Conservation (phyloP, 1,140 invertebrate genomes). For the Drosophila kohkoa region DNA sequence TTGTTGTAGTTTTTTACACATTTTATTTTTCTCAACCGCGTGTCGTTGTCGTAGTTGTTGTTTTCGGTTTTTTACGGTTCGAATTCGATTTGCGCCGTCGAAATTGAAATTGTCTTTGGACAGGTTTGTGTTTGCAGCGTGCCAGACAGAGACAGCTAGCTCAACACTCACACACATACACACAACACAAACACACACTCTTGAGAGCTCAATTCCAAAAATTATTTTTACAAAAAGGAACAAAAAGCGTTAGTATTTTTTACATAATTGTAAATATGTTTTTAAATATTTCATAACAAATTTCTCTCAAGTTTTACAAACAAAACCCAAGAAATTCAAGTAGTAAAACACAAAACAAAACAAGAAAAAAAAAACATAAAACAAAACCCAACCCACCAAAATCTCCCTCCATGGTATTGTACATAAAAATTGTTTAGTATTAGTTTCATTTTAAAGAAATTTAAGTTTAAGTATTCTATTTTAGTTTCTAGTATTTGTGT, state of each 20-base stretch:
- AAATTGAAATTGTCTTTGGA: conserved; percentile 54
- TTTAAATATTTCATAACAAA: conserved; percentile 22
- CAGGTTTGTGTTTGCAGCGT: conserved; percentile 47
- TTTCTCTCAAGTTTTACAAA: not conserved
- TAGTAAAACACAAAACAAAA: not conserved
- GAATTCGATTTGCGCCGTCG: conserved; percentile 49
- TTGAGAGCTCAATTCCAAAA: conserved; percentile 78
- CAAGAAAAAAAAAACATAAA: not conserved
- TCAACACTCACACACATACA: conserved; percentile 37
- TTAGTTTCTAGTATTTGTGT: conserved; percentile 36
- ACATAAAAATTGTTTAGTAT: conserved; percentile 42
- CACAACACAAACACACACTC: conserved; percentile 28
- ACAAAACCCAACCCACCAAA: conserved; percentile 43
- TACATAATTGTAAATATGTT: conserved; percentile 59
- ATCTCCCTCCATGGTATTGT: conserved; percentile 35
- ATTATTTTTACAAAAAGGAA: conserved; percentile 68
- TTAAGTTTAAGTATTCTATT: conserved; percentile 49
- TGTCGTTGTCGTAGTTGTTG: conserved; percentile 57
- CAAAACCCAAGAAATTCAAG: not conserved
- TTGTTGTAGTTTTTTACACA: too few relatives aligned
- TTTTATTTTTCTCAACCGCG: too few relatives aligned
- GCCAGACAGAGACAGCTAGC: conserved; percentile 62
- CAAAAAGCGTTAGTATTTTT: conserved; percentile 38
- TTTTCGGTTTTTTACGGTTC: conserved; percentile 31
- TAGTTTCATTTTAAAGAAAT: conserved; percentile 23